Conservation (phyloP, 1,140 invertebrate species). For the Drosophila azteca region DNA sequence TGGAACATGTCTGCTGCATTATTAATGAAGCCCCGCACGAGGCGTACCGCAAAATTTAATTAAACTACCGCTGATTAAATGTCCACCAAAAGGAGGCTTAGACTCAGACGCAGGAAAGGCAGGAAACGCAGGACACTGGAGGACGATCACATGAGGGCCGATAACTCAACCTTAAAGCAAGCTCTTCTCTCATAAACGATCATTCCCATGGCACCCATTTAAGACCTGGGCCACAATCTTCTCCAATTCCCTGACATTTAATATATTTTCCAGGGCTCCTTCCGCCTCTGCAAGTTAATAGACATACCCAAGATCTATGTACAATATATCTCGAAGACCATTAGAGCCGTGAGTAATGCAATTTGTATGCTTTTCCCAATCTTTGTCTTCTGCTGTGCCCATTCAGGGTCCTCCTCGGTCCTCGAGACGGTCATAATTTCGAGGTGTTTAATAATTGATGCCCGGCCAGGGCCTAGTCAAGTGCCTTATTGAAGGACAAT, state of each 20-base stretch:
- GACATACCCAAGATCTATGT: too few relatives aligned
- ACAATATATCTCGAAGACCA: too few relatives aligned
- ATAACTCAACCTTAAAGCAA: too few relatives aligned
- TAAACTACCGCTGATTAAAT: slow-evolving; percentile 57
- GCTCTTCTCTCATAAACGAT: too few relatives aligned
- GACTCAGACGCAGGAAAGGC: slow-evolving; percentile 17
- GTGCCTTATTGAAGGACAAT: slow-evolving; percentile 62
- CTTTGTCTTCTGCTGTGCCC: slow-evolving; percentile 15
- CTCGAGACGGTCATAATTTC: slow-evolving; percentile 59
- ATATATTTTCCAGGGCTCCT: too few relatives aligned
- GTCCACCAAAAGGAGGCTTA: slow-evolving; percentile 41
- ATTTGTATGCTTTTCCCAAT: too few relatives aligned
- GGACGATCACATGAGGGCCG: background rate
- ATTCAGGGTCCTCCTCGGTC: background rate
- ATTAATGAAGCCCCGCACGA: slow-evolving; percentile 62
- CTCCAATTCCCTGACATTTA: too few relatives aligned
- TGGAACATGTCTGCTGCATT: slow-evolving; percentile 61
- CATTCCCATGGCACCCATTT: too few relatives aligned
- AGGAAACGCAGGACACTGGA: background rate
- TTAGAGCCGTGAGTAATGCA: too few relatives aligned
- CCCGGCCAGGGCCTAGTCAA: slow-evolving; percentile 48
- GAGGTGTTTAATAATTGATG: slow-evolving; percentile 75
- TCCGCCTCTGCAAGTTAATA: too few relatives aligned
- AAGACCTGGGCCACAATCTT: too few relatives aligned
- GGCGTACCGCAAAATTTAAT: slow-evolving; percentile 65